These are phyloP conservation scores for Hirudinaria manillensis DNA, from an alignment of 2,888 invertebrate species.

Conservation along the genomic window DNA sequence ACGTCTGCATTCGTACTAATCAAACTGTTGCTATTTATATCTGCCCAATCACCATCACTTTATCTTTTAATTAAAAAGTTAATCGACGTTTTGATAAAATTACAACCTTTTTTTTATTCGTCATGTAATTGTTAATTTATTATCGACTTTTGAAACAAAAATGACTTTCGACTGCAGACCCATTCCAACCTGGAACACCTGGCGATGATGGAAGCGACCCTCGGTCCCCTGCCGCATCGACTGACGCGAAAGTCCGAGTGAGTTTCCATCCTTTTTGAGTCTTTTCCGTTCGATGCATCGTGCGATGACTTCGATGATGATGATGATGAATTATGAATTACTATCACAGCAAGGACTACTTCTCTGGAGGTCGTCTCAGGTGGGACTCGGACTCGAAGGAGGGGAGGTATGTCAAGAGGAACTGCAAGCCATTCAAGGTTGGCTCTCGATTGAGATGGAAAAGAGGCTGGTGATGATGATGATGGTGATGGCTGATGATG, in stretches of 20 bases:
- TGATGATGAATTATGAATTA: background rate
- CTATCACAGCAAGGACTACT: constrained; percentile 72
- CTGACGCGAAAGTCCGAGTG: constrained; percentile 63
- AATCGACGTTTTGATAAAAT: too few relatives aligned
- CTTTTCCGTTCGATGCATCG: background rate
- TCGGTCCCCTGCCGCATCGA: constrained; percentile 89
- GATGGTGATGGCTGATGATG: too few relatives aligned
- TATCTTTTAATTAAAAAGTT: too few relatives aligned
- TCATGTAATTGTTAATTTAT: background rate
- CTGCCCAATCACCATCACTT: too few relatives aligned
- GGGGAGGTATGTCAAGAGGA: constrained; percentile 92
- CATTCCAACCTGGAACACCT: constrained; percentile 98
- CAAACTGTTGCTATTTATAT: too few relatives aligned
- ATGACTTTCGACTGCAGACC: constrained; percentile 62
- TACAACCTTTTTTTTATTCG: background rate
- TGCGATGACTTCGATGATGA: background rate
- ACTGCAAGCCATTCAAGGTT: constrained; percentile 90
- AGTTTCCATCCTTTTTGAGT: constrained; percentile 38
- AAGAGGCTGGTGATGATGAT: background rate
- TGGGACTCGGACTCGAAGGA: constrained; percentile 96
- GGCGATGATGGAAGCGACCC: constrained; percentile 98
- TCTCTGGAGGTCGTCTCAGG: constrained; percentile 91
- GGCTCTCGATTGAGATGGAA: constrained; percentile 45
- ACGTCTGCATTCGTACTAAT: too few relatives aligned
- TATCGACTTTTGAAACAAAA: background rate